Evolutionary conservation across 2,113 vertebrate genomes (phyloP), one percentile per base, ranked within the genome.

Genomic region (Dicentrarchus labrax): DNA sequence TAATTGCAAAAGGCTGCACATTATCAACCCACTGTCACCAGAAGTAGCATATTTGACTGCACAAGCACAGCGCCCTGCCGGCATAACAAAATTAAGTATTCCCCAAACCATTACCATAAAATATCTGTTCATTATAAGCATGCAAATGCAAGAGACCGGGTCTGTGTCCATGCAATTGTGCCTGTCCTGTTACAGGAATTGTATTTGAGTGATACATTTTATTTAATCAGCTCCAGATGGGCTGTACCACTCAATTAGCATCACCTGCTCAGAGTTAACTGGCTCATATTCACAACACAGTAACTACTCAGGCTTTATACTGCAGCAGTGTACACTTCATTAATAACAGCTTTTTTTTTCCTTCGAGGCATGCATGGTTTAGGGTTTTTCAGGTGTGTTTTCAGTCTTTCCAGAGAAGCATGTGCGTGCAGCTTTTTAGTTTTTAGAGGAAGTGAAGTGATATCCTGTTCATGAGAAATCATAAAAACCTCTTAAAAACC

Each of bases 151-250:
- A 21, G 8, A 43, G 21, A 17, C 36, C 3, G 47, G 6, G 50
- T 67, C 69, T 72, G 70, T 41, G n/a, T 70, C 56, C 73, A 45
- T 71, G 48, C 4, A 17, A 15, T 45, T 30, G 62, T 24, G 66
- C 81, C n/a, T 69, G 83, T 78, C n/a, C 48, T 9, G 59, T 71
- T 79, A 76, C 65, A 67, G 86, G 78, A 90, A 85, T 65, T 60
- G 30, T 17, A 15, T 72, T 70, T 71, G 66, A 89, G 51, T 47
- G 89, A 85, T 85, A 11, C 24, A 8, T 76, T 90, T 81, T 6
- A 48, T 73, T 38, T 84, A 88, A 93, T 72, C 65, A 6, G 59
- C 86, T 87, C 88, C 88, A 92, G 86, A 91, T 91, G 90, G 66
- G 61, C 88, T 17, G 85, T 71, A 79, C 69, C 84, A 84, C 85